A percentile compares a stretch with the other conserved stretches of the same genome.
Evolutionary conservation across 2,797 vertebrate genomes (phyloP).

Genomic region (Argentina silus): DNA sequence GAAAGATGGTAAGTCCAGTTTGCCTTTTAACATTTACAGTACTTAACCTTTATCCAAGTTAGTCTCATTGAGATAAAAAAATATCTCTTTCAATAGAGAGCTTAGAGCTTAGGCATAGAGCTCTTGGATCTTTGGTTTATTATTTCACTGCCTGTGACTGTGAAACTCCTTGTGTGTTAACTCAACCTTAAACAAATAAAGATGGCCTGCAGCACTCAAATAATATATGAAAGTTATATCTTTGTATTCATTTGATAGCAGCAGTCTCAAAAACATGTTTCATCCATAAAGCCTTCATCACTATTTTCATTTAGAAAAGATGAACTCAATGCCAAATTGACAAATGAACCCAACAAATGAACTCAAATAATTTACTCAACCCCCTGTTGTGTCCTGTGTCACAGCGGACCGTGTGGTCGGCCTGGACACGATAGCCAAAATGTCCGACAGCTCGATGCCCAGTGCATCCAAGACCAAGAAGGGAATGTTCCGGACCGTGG

Average conservation of each 20-base stretch:
- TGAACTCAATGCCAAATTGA: no score
- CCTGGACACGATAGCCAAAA: slow-evolving; percentile 95
- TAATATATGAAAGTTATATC: no score
- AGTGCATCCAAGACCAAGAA: slow-evolving; percentile 95
- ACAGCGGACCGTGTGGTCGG: slow-evolving; percentile 95
- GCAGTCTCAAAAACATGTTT: no score
- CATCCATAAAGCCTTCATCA: no score
- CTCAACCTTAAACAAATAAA: neutral
- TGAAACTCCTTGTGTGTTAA: neutral
- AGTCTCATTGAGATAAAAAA: no score
- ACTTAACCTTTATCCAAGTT: no score
- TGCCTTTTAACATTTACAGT: no score
- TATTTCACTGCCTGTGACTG: neutral
- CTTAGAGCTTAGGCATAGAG: neutral
- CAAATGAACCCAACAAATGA: no score
- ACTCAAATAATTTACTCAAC: neutral
- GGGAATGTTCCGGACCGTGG: slow-evolving; percentile 98
- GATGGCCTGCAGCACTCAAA: no score
- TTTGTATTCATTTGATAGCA: no score
- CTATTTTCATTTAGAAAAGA: no score
- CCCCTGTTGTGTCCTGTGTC: slow-evolving; percentile 26
- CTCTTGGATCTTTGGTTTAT: neutral
- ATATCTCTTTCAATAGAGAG: no score
- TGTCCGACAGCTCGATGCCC: slow-evolving; percentile 90
- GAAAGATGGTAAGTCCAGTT: slow-evolving; percentile 88